These are phyloP conservation scores for Drosophila lini DNA, from an alignment of 1,140 invertebrate genomes.

Conservation along the genomic window DNA sequence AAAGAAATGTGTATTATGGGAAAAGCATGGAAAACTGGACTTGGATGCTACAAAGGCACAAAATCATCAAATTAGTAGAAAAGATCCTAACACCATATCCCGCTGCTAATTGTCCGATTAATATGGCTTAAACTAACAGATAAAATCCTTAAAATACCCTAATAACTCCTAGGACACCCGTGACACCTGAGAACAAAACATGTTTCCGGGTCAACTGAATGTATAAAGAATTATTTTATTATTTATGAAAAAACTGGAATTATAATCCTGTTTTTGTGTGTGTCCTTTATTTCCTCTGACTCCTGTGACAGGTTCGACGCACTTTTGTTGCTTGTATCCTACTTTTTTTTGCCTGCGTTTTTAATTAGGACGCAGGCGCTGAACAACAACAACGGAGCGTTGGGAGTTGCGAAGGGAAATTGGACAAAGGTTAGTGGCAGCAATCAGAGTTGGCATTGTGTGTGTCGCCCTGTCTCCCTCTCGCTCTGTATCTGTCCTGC, in stretches of 20 bases:
- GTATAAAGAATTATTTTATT: slow-evolving; percentile 5
- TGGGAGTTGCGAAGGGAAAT: slow-evolving; percentile 31
- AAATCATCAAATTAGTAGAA: background rate
- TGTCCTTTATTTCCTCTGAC: slow-evolving; percentile 35
- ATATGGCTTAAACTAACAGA: background rate
- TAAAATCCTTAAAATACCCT: background rate
- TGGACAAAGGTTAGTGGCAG: slow-evolving; percentile 52
- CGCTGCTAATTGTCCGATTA: background rate
- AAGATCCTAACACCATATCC: background rate
- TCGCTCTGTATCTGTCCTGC: slow-evolving; percentile 6
- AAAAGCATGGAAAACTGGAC: background rate
- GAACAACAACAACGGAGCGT: slow-evolving; percentile 5
- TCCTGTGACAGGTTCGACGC: slow-evolving; percentile 64
- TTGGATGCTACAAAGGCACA: background rate
- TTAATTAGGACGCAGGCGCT: slow-evolving; percentile 74
- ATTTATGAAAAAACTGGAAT: background rate
- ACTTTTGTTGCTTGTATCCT: slow-evolving; percentile 47
- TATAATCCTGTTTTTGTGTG: slow-evolving; percentile 17
- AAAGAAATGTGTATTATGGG: background rate
- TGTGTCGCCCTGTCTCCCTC: background rate
- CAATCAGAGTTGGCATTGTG: slow-evolving; percentile 47
- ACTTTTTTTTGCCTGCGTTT: slow-evolving; percentile 29
- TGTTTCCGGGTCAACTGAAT: slow-evolving; percentile 16
- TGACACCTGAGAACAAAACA: background rate
- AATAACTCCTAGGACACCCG: background rate